Conservation (phyloP, 1,140 invertebrate species). For the Drosophila paulistorum region DNA sequence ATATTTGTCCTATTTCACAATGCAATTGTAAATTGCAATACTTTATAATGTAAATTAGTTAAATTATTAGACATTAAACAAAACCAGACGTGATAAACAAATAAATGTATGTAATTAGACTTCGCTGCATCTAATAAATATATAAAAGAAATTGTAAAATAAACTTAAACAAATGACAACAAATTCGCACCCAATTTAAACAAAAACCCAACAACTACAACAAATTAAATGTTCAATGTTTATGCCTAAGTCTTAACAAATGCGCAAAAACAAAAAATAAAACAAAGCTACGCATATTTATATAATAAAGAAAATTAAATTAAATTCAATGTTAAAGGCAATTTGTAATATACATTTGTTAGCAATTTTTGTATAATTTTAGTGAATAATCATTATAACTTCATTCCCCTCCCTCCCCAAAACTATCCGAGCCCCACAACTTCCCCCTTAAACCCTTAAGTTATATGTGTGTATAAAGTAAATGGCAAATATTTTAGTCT, state of each 20-base stretch:
- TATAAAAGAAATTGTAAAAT: conserved; percentile 60
- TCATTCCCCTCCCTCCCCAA: background rate
- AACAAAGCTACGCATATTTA: conserved; percentile 33
- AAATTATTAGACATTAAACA: conserved; percentile 80
- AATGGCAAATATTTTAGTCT: conserved; percentile 64
- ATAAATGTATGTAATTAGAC: conserved; percentile 36
- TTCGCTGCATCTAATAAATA: conserved; percentile 24
- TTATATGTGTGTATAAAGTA: conserved; percentile 57
- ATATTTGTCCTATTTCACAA: conserved; percentile 65
- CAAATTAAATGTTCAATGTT: conserved; percentile 70
- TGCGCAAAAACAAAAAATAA: conserved; percentile 36
- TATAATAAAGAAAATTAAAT: conserved; percentile 55
- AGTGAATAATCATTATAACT: conserved; percentile 33
- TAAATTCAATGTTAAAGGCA: conserved; percentile 77
- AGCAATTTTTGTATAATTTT: conserved; percentile 62
- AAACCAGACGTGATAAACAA: conserved; percentile 79
- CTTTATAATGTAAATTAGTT: conserved; percentile 76
- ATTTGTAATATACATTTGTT: conserved; percentile 74
- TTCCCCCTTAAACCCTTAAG: conserved; percentile 54
- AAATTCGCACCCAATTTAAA: conserved; percentile 52
- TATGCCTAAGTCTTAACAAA: conserved; percentile 68
- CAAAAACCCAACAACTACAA: conserved; percentile 20
- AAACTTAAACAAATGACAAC: conserved; percentile 43
- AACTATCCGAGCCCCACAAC: background rate
- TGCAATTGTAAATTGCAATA: conserved; percentile 72